phyloP scores from a whole-genome alignment of 2,113 vertebrate species.

The rat (Rattus norvegicus) region GRCr8 NC_086025.1:58883501-58884000 shows the following conservation, averaged over 20 bases:
- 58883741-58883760: not conserved
- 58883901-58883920: not conserved
- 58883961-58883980: not conserved
- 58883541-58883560: too few species aligned
- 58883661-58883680: not conserved
- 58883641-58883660: too few species aligned
- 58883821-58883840: not conserved
- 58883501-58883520: not conserved
- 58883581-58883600: slow-evolving; percentile 11
- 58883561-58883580: too few species aligned
- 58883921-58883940: slow-evolving; percentile 29
- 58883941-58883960: slow-evolving; percentile 38
- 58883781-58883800: not conserved
- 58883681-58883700: not conserved
- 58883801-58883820: not conserved
- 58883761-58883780: not conserved
- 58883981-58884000: not conserved
- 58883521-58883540: too few species aligned
- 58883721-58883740: not conserved
- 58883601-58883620: slow-evolving; percentile 30
- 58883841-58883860: not conserved
- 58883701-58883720: not conserved
- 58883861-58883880: not conserved
- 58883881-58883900: not conserved
- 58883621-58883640: not conserved